Conservation (phyloP, 1,140 invertebrate genomes). For the Drosophila triauraria region DNA sequence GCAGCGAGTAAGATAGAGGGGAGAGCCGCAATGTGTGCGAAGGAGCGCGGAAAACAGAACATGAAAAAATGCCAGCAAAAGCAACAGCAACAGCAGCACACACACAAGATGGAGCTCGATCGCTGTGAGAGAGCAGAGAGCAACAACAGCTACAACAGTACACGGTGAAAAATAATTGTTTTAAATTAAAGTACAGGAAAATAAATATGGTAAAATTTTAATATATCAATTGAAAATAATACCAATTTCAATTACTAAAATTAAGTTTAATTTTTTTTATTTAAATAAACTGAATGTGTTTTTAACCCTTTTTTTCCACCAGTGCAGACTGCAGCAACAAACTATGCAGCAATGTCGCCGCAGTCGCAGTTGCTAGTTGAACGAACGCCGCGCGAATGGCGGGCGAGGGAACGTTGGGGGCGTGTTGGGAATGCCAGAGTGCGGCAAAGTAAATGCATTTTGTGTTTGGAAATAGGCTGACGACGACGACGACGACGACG, state of each 20-base stretch:
- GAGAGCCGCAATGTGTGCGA: constrained; percentile 67
- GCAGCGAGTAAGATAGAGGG: constrained; percentile 15
- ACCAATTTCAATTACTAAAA: no score
- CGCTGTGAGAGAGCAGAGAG: constrained; percentile 33
- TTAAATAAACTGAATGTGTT: background rate
- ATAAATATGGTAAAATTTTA: background rate
- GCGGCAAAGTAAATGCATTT: constrained; percentile 63
- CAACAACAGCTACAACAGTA: constrained; percentile 58
- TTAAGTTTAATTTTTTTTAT: no score
- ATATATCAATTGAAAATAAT: no score
- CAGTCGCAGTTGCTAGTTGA: constrained; percentile 49
- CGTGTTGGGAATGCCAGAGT: constrained; percentile 54
- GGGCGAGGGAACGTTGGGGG: constrained; percentile 50
- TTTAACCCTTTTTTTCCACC: background rate
- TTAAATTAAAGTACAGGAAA: background rate
- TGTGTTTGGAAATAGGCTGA: constrained; percentile 70
- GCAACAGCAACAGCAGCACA: constrained; percentile 15
- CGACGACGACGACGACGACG: constrained; percentile 20
- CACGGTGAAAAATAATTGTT: background rate
- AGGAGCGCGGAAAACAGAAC: constrained; percentile 79
- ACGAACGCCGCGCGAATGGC: constrained; percentile 46
- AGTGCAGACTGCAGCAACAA: constrained; percentile 28
- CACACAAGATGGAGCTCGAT: constrained; percentile 29
- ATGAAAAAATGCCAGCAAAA: constrained; percentile 65
- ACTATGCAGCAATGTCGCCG: constrained; percentile 58